Evolutionary conservation across 2,113 vertebrate species (phyloP).

Genomic region (Gymnogyps californianus): DNA sequence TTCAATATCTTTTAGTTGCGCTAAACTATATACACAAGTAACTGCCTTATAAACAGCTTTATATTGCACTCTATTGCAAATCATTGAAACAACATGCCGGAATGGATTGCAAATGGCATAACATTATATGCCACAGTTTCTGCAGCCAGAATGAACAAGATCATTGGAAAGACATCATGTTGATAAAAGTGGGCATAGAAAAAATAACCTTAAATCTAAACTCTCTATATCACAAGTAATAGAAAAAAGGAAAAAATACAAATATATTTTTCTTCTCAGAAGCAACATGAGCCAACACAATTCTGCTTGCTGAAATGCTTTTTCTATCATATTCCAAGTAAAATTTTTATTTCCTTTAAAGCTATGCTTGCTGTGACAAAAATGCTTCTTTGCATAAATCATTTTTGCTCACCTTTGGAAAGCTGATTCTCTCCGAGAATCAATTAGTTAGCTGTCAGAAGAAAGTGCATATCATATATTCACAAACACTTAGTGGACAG

Average conservation of each 20-base stretch:
- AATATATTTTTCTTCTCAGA: not conserved
- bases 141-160: constrained; percentile 5
- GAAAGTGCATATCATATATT: constrained; percentile 3
- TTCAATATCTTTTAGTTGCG: not conserved
- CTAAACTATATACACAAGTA: not conserved
- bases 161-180: not conserved
- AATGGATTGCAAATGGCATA: not conserved
- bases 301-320: not conserved
- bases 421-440: constrained; percentile 20
- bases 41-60: constrained; percentile 44
- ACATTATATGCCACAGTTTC: not conserved
- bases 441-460: constrained; percentile 45
- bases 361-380: constrained; percentile 23
- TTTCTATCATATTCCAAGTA: not conserved
- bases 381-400: constrained; percentile 13
- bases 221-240: not conserved
- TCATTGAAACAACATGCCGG: not conserved
- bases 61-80: not conserved
- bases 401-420: constrained; percentile 49
- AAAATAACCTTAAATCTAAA: constrained; percentile 38
- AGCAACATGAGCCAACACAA: not conserved
- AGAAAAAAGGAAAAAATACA: not conserved
- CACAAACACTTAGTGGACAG: not conserved
- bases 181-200: not conserved
- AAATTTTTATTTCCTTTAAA: constrained; percentile 34